Evolutionary conservation across 1,140 invertebrate genomes (phyloP), one percentile per base, ranked within the genome.

Genomic region (Listronotus bonariensis): DNA sequence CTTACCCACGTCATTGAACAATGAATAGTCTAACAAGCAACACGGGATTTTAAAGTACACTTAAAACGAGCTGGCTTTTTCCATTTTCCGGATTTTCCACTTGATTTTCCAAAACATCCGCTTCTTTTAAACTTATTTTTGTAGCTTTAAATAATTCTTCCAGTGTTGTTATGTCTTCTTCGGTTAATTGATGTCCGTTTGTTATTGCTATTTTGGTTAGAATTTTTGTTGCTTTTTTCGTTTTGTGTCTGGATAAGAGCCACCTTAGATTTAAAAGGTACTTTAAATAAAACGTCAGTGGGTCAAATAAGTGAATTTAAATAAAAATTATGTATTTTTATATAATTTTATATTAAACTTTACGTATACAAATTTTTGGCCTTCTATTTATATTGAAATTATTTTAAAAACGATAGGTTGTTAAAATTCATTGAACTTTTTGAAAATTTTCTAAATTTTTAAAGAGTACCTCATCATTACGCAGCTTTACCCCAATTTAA

Each of bases 171-270:
- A 32, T 49, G 7, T 49, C 46, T 43, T 84, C 78, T 14, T 84
- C 81, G 7, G 82, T 81, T 34, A 86, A 63, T 42, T 80, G 72
- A 0, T 83, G 80, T 40, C 86, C 85, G 68, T 93, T 94, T 53
- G 89, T 84, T 69, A 81, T 83, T 0, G 88, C 87, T 14, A 87
- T 87, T 71, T 82, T 85, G 0, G 80, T 80, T 7, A 89, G 76
- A n/a, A 88, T 79, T 12, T 75, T 73, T 53, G 82, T 82, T 6
- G 87, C 87, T 66, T 88, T 83, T 1, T 86, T 80, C 40, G 85
- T 84, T 66, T 84, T 85, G 6, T 86, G 85, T 62, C 89, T 87
- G 2, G 87, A 86, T 32, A 92, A 74, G 6, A 92, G 79, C 92
- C 92, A 93, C 65, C 90, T 34, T 6, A 34, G 9, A 34, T 34